These are phyloP conservation scores for Lepisosteus oculatus DNA, from an alignment of 2,113 vertebrate species.

Conservation along the genomic window DNA sequence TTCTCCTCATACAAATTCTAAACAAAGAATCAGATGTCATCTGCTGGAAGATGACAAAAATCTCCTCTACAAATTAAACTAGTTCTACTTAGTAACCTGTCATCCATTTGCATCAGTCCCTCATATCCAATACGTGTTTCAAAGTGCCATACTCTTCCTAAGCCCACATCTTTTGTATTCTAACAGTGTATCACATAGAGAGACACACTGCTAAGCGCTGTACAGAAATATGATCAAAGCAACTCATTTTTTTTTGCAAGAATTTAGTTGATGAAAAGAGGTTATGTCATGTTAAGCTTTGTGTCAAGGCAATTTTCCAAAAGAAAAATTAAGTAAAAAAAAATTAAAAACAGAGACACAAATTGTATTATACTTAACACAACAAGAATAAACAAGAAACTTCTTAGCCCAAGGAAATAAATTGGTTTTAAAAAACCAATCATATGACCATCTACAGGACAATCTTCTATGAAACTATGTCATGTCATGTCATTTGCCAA, in stretches of 20 bases:
- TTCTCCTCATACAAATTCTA: too few relatives aligned
- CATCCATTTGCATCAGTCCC: conserved; percentile 62
- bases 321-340: too few relatives aligned
- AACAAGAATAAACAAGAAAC: too few relatives aligned
- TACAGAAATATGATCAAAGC: conserved; percentile 64
- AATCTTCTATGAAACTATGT: too few relatives aligned
- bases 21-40: too few relatives aligned
- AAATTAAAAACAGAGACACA: too few relatives aligned
- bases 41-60: too few relatives aligned
- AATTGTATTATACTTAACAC: too few relatives aligned
- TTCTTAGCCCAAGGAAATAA: too few relatives aligned
- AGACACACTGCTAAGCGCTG: conserved; percentile 56
- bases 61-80: conserved; percentile 5
- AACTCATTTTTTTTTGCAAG: conserved; percentile 47
- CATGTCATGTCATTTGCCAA: too few relatives aligned
- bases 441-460: too few relatives aligned
- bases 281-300: conserved; percentile 54
- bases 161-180: conserved; percentile 54
- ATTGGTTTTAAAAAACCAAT: too few relatives aligned
- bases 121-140: conserved; percentile 26
- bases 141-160: conserved; percentile 43
- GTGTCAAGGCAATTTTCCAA: conserved; percentile 53
- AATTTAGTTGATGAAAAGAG: conserved; percentile 49
- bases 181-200: conserved; percentile 60
- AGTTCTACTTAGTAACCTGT: conserved; percentile 51